Base-by-base conservation (phyloP, 2,797 vertebrate genomes). In the Brotula barbata region DNA sequence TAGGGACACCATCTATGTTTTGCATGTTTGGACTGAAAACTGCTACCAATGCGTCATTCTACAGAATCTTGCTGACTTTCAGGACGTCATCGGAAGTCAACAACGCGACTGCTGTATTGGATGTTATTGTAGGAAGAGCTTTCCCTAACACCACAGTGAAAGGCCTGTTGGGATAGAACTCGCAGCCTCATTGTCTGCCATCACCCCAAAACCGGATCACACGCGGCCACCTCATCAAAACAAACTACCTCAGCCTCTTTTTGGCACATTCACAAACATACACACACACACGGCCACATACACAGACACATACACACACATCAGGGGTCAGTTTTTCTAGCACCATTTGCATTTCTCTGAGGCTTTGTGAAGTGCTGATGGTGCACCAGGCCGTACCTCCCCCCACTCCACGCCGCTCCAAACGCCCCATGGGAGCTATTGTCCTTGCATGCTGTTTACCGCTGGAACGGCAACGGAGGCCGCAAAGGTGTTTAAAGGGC, bases 341-440 rank as follows among this genome's bases (percentile, higher is more conserved):
- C 80, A 80, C 21, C 68, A 75, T 86, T 80, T 52, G 2, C 79
- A 78, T 82, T 86, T 82, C 79, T 85, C 64, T 77, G 59, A 71
- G 80, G 88, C 84, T 90, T 89, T 89, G 66, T 57, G 71, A 86
- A 84, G 73, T 87, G 88, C 89, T 89, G 89, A 87, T 75, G 63
- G 82, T 52, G 70, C 36, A 13, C 33, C 45, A 14, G 52, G 14
- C 66, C 50, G 20, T 41, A 60, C 46, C 70, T n/a, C 31, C 20
- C 43, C 47, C 42, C 39, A 57, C 44, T 57, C 75, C 47, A 1
- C 68, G 45, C 45, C 57, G 58, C 65, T 17, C 43, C 71, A 58
- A 31, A 58, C 51, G 36, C 56, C 70, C 68, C 43, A 22, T 8
- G 47, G 69, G 70, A 42, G 53, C 78, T 48, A 65, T 88, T 89